Conservation (phyloP, 1,140 invertebrate species). For the Drosophila melanica region DNA sequence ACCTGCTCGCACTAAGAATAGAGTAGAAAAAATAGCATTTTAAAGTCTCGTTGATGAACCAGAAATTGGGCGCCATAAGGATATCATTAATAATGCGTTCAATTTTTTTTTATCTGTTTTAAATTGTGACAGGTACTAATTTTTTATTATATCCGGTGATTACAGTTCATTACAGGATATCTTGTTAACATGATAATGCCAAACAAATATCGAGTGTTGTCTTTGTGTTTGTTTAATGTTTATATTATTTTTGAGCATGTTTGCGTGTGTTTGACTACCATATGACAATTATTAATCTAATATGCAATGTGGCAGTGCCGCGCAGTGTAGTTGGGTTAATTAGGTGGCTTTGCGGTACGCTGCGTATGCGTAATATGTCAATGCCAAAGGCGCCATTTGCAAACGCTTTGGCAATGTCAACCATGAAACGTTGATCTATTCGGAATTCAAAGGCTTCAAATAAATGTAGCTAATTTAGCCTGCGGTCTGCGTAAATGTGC, state of each 20-base stretch:
- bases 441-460: conserved; percentile 36
- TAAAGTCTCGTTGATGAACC: too few species aligned
- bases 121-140: too few species aligned
- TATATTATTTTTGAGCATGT: conserved; percentile 6
- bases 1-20: too few species aligned
- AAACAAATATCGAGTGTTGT: conserved; percentile 4
- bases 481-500: not conserved
- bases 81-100: too few species aligned
- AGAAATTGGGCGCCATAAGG: too few species aligned
- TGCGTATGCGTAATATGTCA: conserved; percentile 42
- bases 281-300: conserved; percentile 20
- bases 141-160: too few species aligned
- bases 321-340: not conserved
- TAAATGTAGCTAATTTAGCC: conserved; percentile 36
- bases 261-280: conserved; percentile 6
- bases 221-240: conserved; percentile 2
- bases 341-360: not conserved
- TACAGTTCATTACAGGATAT: not conserved
- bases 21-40: too few species aligned
- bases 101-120: too few species aligned
- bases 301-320: not conserved
- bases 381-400: conserved; percentile 11
- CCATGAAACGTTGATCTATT: conserved; percentile 31
- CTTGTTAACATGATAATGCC: not conserved
- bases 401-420: conserved; percentile 16